Evolutionary conservation across 2,797 vertebrate genomes (phyloP).

Genomic region (Florisuga fusca): DNA sequence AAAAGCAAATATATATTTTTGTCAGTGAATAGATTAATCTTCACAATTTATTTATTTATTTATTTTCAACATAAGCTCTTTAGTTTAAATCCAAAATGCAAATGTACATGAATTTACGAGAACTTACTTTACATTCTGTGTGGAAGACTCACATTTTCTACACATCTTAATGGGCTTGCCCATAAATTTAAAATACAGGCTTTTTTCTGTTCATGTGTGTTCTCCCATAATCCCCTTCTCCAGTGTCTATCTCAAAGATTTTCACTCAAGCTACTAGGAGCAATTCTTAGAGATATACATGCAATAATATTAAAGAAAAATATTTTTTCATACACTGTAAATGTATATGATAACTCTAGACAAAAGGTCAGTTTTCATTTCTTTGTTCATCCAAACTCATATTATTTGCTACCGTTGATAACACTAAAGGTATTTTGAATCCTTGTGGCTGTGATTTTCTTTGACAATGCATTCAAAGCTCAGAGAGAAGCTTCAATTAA

Average conservation of each 20-base stretch:
- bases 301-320: conserved; percentile 2
- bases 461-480: conserved; percentile 53
- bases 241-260: not conserved
- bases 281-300: not conserved
- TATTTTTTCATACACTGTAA: not conserved
- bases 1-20: conserved; percentile 3
- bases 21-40: not conserved
- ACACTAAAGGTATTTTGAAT: conserved; percentile 27
- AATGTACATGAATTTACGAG: not conserved
- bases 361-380: conserved; percentile 38
- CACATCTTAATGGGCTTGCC: not conserved
- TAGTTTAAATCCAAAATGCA: conserved; percentile 9
- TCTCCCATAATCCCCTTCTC: not conserved
- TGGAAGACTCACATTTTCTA: not conserved
- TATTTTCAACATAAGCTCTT: not conserved
- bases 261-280: not conserved
- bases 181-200: not conserved
- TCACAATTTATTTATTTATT: not conserved
- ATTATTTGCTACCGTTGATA: conserved; percentile 26
- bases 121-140: not conserved
- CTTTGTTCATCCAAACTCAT: conserved; percentile 8
- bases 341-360: not conserved
- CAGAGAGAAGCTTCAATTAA: conserved; percentile 47
- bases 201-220: not conserved
- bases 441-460: conserved; percentile 25